phyloP scores from a whole-genome alignment of 2,888 invertebrate genomes.

The Brachypterus glaber region DNA sequence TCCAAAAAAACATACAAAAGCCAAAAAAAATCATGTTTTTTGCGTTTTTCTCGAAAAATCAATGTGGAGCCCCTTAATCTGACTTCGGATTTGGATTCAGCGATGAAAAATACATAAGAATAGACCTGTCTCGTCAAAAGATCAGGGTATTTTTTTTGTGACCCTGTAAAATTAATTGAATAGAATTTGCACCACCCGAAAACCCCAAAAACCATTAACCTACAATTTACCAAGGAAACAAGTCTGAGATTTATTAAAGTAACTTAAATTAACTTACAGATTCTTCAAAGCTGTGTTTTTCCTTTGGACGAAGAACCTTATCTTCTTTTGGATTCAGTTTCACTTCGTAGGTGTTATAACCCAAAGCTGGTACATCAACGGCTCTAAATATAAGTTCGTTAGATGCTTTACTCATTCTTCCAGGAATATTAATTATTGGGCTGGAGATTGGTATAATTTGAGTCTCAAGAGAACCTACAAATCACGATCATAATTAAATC shows the following conservation, averaged over 20 bases:
- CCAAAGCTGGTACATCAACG: constrained; percentile 53
- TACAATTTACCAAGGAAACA: too few species aligned
- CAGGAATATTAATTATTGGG: constrained; percentile 49
- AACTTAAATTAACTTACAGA: constrained; percentile 2
- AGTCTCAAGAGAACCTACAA: neutral
- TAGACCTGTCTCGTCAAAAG: too few species aligned
- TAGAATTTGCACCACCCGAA: too few species aligned
- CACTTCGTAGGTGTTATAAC: constrained; percentile 56
- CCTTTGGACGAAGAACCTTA: constrained; percentile 21
- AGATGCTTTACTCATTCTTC: constrained; percentile 52
- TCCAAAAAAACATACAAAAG: too few species aligned
- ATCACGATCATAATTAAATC: too few species aligned
- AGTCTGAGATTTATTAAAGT: too few species aligned
- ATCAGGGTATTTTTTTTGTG: constrained; percentile 2
- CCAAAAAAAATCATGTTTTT: too few species aligned
- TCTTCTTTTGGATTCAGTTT: constrained; percentile 22
- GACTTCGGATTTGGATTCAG: too few species aligned
- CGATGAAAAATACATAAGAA: too few species aligned
- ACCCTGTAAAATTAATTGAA: too few species aligned
- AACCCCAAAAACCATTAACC: too few species aligned
- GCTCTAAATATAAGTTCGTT: constrained; percentile 67
- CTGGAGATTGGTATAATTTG: constrained; percentile 50
- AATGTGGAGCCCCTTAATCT: neutral
- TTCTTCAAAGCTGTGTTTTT: constrained; percentile 5
- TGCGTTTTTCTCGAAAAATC: too few species aligned